Evolutionary conservation across 2,797 vertebrate genomes (phyloP).

Genomic region (Falco rusticolus): DNA sequence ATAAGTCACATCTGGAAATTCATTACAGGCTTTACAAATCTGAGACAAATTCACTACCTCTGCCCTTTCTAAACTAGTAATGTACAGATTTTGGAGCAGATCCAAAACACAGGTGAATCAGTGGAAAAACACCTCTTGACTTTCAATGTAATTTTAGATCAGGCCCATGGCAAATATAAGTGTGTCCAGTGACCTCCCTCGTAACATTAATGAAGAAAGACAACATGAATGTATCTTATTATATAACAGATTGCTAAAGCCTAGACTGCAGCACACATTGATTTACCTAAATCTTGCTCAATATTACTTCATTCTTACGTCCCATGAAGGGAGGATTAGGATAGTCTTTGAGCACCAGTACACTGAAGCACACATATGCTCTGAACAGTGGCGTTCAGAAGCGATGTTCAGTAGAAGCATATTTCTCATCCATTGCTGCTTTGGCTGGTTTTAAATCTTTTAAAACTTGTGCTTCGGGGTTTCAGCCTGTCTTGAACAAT

Average conservation of each 20-base stretch:
- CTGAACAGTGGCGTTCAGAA: not conserved
- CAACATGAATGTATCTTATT: not conserved
- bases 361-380: not conserved
- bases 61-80: not conserved
- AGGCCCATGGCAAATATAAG: not conserved
- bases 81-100: not conserved
- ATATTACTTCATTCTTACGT: not conserved
- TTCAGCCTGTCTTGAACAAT: not conserved
- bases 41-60: not conserved
- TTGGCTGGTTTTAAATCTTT: not conserved
- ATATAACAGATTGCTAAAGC: not conserved
- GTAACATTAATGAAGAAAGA: slow-evolving; percentile 17
- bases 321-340: not conserved
- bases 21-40: not conserved
- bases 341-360: not conserved
- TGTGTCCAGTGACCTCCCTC: not conserved
- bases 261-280: not conserved
- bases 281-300: not conserved
- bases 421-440: not conserved
- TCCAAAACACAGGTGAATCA: slow-evolving; percentile 5
- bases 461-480: not conserved
- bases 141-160: slow-evolving; percentile 6
- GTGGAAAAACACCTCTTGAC: not conserved
- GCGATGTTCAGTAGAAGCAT: not conserved
- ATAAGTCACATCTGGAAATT: not conserved